Evolutionary conservation across 1,140 invertebrate species (phyloP), one percentile per base, ranked within the genome.

Genomic region (Streblospio benedicti): DNA sequence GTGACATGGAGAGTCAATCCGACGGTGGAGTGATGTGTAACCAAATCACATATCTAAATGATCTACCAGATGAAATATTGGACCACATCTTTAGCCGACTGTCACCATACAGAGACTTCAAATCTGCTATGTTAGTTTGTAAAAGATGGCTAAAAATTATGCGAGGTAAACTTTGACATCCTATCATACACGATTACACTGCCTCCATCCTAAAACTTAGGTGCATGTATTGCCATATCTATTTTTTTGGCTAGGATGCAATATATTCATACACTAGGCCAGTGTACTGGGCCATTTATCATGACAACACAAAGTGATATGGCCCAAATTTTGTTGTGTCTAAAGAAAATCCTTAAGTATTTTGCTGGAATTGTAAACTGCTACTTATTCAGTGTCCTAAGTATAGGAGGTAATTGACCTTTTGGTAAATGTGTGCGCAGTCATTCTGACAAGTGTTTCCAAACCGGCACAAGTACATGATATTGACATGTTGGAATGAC

Each of bases 31-130:
- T n/a, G n/a, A n/a, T n/a, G n/a, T n/a, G n/a, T n/a, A n/a, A n/a
- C n/a, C n/a, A n/a, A n/a, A n/a, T n/a, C n/a, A n/a, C n/a, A n/a
- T n/a, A n/a, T n/a, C n/a, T 81, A 20, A 56, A 68, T 32, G 74
- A 80, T 63, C 79, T 96, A 59, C 92, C 93, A 6, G 89, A 94
- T 76, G 91, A 95, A 83, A 84, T 96, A 49, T 77, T 96, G 55
- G 92, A 95, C 76, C 92, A 91, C 73, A 93, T 96, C 71, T 82
- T 96, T 60, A 85, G 86, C 63, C 83, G 91, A 71, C 79, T 96
- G 65, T 88, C 91, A 59, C 91, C 91, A 18, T 96, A 96, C 71
- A 85, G 86, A 76, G 90, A 94, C 81, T 79, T 95, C 57, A 85
- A 90, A 75, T 82, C 86, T 70, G 91, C 90, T 73, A 87, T 85